phyloP scores from a whole-genome alignment of 2,113 vertebrate species.

The Noturus placidus region DNA sequence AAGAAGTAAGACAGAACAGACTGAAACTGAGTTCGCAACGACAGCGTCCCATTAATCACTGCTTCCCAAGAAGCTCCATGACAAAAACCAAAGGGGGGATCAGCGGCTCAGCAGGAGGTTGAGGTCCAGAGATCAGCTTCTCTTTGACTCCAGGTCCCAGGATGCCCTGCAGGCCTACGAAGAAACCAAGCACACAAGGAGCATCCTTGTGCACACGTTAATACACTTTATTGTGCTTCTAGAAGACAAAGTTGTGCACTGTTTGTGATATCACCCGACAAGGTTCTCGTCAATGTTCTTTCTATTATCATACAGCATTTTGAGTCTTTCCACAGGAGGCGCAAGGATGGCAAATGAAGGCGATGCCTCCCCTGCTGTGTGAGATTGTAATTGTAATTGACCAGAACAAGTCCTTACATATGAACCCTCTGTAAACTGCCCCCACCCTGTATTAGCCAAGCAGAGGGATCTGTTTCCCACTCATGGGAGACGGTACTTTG shows the following conservation, averaged over 20 bases:
- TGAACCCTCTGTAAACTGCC: slow-evolving; percentile 65
- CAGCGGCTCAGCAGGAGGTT: slow-evolving; percentile 60
- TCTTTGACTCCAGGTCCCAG: slow-evolving; percentile 55
- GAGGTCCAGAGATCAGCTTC: slow-evolving; percentile 51
- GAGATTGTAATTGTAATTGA: slow-evolving; percentile 77
- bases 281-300: neutral
- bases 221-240: slow-evolving; percentile 34
- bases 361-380: slow-evolving; percentile 63
- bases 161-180: slow-evolving; percentile 55
- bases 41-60: slow-evolving; percentile 84
- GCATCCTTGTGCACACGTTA: slow-evolving; percentile 40
- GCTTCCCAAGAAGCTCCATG: slow-evolving; percentile 67
- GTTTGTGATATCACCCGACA: neutral
- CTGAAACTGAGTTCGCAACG: slow-evolving; percentile 77
- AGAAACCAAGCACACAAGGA: slow-evolving; percentile 22
- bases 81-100: slow-evolving; percentile 71
- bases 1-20: slow-evolving; percentile 41
- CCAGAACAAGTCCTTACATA: slow-evolving; percentile 71
- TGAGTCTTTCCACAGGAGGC: slow-evolving; percentile 56
- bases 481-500: slow-evolving; percentile 69
- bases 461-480: slow-evolving; percentile 61
- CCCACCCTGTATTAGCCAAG: slow-evolving; percentile 59
- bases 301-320: slow-evolving; percentile 55
- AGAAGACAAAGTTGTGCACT: slow-evolving; percentile 1
- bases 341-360: slow-evolving; percentile 58